Evolutionary conservation across 2,113 vertebrate species (phyloP), one percentile per base, ranked within the genome.

Genomic region (Upupa epops): DNA sequence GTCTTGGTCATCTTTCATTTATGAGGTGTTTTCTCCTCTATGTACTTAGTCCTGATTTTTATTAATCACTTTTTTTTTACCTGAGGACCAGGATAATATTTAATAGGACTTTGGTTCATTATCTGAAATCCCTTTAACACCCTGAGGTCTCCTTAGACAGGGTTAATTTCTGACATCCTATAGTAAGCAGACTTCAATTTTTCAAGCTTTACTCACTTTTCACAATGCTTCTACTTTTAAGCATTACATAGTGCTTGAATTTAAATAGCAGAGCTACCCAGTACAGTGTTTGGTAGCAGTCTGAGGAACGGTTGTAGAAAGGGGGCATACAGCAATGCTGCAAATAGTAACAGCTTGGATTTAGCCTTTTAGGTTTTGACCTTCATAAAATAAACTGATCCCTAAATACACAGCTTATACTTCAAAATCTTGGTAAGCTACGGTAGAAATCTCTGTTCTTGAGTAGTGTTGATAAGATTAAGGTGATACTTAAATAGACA

Each of bases 1-100:
- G 66, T 86, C 91, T 78, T 48, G 68, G 72, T 82, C 17, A 91
- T 81, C 93, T 96, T 96, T 96, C 36, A 93, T 85, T 87, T 65
- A 56, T 73, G 34, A 31, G 40, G 29, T 45, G 86, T 95, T 90
- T 94, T 85, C 76, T 91, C 10, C 64, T 84, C 58, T 58, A 70
- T 12, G 40, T 76, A 83, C 17, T 89, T 75, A 7, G n/a, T 80
- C 81, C 79, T 90, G 55, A 87, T 77, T 95, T 95, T 85, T 74
- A 88, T 94, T 94, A 91, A 85, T 93, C 79, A 87, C 54, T 77
- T 70, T 40, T 70, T 40, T 74, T 78, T 49, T 87, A 82, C 29
- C 34, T 48, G 42, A 91, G 52, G 42, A 92, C 84, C 48, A 72
- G 51, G 78, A 37, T 63, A 48, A 63, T 79, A 46, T 86, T 93